phyloP scores from a whole-genome alignment of 2,888 invertebrate species.

The Brachyptera putata region DNA sequence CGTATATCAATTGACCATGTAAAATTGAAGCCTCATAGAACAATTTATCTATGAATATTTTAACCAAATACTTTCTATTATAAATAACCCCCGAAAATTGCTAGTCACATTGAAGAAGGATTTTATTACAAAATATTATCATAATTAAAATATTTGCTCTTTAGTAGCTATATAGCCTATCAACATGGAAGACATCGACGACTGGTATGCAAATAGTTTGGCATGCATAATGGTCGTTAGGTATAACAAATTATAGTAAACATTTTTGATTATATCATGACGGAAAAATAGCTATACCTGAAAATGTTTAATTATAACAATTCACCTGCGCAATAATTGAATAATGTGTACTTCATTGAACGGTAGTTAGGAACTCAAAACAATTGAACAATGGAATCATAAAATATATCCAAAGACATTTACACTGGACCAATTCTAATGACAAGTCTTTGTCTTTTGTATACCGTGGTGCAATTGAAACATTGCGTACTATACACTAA shows the following conservation, averaged over 20 bases:
- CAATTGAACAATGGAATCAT: conserved; percentile 11
- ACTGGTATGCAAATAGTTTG: conserved; percentile 8
- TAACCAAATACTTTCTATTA: not conserved
- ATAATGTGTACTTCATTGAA: conserved; percentile 2
- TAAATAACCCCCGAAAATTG: not conserved
- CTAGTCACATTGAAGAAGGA: not conserved
- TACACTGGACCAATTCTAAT: not conserved
- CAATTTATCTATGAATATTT: not conserved
- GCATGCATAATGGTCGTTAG: not conserved
- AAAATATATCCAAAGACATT: conserved; percentile 5
- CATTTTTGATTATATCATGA: not conserved
- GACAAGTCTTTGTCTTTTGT: too few relatives aligned
- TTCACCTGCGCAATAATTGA: conserved; percentile 1
- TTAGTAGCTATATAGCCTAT: too few relatives aligned
- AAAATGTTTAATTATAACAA: not conserved
- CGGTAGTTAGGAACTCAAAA: not conserved
- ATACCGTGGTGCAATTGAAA: too few relatives aligned
- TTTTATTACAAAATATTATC: not conserved
- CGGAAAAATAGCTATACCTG: not conserved
- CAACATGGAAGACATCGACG: not conserved
- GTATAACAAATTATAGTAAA: not conserved
- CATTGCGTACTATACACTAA: too few relatives aligned
- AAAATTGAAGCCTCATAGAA: too few relatives aligned
- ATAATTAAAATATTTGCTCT: too few relatives aligned
- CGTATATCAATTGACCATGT: too few relatives aligned